Evolutionary conservation across 2,797 vertebrate genomes (phyloP).

Genomic region (Adelosebastes latens): DNA sequence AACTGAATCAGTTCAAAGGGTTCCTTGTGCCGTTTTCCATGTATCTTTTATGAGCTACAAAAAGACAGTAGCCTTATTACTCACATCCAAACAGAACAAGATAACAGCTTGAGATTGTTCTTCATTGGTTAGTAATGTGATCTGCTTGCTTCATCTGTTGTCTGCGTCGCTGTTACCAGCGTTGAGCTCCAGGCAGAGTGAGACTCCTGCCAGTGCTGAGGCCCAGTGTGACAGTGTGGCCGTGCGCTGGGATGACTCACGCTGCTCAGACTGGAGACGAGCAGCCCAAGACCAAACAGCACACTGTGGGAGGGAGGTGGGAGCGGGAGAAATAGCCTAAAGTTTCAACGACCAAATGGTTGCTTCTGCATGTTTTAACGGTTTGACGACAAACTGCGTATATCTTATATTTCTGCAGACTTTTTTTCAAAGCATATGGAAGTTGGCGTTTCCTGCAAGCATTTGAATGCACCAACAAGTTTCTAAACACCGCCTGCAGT

Average conservation of each 20-base stretch:
- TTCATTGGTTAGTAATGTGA: slow-evolving; percentile 7
- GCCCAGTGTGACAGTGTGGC: slow-evolving; percentile 24
- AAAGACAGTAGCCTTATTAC: neutral
- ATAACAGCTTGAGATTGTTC: slow-evolving; percentile 9
- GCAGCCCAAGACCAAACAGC: slow-evolving; percentile 12
- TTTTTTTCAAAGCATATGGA: neutral
- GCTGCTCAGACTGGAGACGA: slow-evolving; percentile 30
- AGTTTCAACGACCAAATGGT: slow-evolving; percentile 1
- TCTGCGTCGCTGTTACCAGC: slow-evolving; percentile 21
- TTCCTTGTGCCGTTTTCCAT: neutral
- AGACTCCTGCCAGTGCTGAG: slow-evolving; percentile 28
- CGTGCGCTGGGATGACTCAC: slow-evolving; percentile 43
- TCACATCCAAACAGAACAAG: slow-evolving; percentile 10
- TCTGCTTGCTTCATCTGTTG: slow-evolving; percentile 6
- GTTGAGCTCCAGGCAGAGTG: slow-evolving; percentile 23
- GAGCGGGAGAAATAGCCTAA: neutral
- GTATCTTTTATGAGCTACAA: neutral
- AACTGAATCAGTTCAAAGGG: slow-evolving; percentile 30
- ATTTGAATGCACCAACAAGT: neutral
- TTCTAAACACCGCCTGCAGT: no score
- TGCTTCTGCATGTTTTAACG: neutral
- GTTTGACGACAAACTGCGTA: neutral
- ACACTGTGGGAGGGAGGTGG: slow-evolving; percentile 1
- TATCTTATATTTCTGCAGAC: neutral
- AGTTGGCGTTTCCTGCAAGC: neutral